These are phyloP conservation scores for Elaphurus davidianus DNA, from an alignment of 2,113 vertebrate genomes.

Conservation along the genomic window DNA sequence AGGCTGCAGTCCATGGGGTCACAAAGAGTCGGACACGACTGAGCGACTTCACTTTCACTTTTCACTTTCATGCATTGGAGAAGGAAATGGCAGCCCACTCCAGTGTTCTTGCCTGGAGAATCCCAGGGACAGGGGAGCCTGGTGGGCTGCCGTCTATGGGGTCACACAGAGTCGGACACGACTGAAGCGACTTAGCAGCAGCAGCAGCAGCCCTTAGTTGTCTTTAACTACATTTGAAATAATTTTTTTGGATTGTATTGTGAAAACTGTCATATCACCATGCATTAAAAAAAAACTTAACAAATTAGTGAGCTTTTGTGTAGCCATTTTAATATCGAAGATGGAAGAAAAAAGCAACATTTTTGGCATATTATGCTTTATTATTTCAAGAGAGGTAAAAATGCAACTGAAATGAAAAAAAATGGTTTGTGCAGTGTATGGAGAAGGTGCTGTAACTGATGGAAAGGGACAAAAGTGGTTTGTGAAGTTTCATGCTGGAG, in stretches of 20 bases:
- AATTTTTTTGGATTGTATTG: background rate
- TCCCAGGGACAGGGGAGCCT: background rate
- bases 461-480: background rate
- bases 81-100: background rate
- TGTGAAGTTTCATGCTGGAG: background rate
- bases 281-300: background rate
- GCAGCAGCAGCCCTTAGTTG: background rate
- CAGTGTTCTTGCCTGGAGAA: background rate
- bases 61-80: background rate
- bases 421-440: background rate
- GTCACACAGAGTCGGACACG: rapidly evolving
- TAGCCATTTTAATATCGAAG: background rate
- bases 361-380: background rate
- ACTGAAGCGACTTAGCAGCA: background rate
- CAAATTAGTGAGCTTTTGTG: background rate
- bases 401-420: background rate
- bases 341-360: background rate
- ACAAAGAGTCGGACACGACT: rapidly evolving
- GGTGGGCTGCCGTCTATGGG: background rate
- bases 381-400: background rate
- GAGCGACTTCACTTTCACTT: too few species aligned
- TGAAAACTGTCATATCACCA: background rate
- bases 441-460: background rate
- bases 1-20: background rate
- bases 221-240: background rate